These are phyloP conservation scores for Petrophora chlorosata DNA, from an alignment of 2,888 invertebrate genomes.

Conservation along the genomic window DNA sequence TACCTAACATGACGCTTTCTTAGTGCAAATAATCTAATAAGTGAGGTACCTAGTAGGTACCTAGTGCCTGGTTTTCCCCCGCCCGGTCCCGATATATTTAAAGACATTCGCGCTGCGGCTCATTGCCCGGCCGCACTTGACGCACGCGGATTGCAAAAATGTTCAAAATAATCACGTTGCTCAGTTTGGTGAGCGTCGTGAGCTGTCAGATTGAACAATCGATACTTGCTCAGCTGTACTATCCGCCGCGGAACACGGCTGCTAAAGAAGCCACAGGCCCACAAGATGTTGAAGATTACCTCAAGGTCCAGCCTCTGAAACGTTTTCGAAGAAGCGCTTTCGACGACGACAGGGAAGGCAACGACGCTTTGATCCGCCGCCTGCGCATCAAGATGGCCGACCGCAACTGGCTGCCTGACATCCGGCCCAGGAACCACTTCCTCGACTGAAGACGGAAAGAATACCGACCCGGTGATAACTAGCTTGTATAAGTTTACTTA, in stretches of 20 bases:
- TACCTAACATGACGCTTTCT: constrained; percentile 1
- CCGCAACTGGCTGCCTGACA: constrained; percentile 42
- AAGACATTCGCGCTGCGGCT: neutral
- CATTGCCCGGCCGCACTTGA: neutral
- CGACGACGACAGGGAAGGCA: constrained; percentile 33
- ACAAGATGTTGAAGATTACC: neutral
- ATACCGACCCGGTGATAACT: no score
- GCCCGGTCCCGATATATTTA: neutral
- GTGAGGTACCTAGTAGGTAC: neutral
- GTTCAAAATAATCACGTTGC: neutral
- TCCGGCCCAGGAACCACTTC: constrained; percentile 26
- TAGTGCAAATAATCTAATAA: neutral
- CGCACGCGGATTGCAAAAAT: neutral
- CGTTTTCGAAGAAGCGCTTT: constrained; percentile 37
- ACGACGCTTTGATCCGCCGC: constrained; percentile 31
- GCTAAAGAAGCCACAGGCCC: neutral
- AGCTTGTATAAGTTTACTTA: no score
- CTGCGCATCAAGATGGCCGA: constrained; percentile 28
- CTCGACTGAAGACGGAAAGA: neutral
- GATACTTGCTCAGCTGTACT: constrained; percentile 34
- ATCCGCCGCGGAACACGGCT: constrained; percentile 22
- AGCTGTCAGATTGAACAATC: constrained; percentile 36
- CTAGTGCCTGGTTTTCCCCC: neutral
- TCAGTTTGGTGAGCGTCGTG: constrained; percentile 5
- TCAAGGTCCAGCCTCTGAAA: neutral